Evolutionary conservation across 2,113 vertebrate genomes (phyloP), one percentile per base, ranked within the genome.

Genomic region (Aegithalos caudatus): DNA sequence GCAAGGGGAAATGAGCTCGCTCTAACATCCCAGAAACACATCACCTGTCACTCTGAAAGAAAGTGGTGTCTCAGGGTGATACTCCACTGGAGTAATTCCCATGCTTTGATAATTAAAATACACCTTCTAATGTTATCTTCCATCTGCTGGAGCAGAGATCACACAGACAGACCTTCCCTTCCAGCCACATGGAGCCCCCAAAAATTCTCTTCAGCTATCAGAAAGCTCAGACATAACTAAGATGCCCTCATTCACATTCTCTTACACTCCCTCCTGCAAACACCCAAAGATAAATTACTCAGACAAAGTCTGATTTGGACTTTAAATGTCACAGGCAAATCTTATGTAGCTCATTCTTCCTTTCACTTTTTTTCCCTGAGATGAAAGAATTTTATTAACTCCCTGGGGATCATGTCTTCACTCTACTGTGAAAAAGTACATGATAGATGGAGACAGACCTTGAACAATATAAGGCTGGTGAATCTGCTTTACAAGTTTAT

Each of bases 271-370:
- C 66, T 93, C 66, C 87, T 94, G 81, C 80, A 91, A 88, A 94
- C 47, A 85, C 20, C 10, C 65, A 62, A 96, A 94, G 92, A 82
- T 29, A 93, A 93, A 91, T 90, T 74, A 91, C 79, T 78, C 84
- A 94, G 79, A 86, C 66, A 85, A 94, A 78, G 45, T 77, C 47
- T 31, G 11, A 88, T 77, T 93, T 91, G 78, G 69, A 78, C 70
- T 92, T 83, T 42, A 95, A 91, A 94, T 90, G 88, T 70, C 93
- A 94, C 54, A 71, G 71, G 58, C 69, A 92, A 93, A 92, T 73
- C 70, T 93, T 66, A 70, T 3, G 37, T 71, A 72, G 64, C 64
- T 85, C 86, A 74, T 82, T 92, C 81, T 81, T 78, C 62, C 48
- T 92, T 81, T 71, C 40, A n/a, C 37, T 73, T 66, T 70, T 70